Percentiles rank a stretch among this genome's conserved stretches.
These are phyloP conservation scores for Sminthopsis crassicaudata DNA, from an alignment of 2,113 vertebrate genomes.

Conservation along the genomic window DNA sequence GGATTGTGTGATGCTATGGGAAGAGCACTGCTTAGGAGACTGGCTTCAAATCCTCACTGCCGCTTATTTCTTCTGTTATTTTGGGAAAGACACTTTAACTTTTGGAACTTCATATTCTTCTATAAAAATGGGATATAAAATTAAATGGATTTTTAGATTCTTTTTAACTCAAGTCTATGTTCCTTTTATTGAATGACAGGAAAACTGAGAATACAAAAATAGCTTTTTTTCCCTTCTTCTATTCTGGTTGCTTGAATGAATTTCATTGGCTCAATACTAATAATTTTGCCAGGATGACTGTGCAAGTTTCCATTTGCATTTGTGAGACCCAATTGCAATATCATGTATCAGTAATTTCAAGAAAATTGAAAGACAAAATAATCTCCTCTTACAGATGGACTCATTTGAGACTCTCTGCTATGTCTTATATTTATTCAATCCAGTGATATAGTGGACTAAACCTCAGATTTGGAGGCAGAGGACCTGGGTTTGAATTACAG, in stretches of 20 bases:
- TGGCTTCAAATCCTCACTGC: neutral
- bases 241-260: neutral
- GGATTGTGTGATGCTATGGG: neutral
- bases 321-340: neutral
- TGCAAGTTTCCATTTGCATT: neutral
- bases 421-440: neutral
- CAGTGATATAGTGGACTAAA: neutral
- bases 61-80: neutral
- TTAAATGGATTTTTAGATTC: neutral
- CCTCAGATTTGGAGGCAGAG: neutral
- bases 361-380: neutral
- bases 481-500: neutral
- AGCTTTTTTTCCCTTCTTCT: neutral
- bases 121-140: neutral
- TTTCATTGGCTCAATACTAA: neutral
- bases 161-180: neutral
- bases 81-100: neutral
- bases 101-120: neutral
- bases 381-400: neutral
- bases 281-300: neutral
- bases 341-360: neutral
- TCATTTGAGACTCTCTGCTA: neutral
- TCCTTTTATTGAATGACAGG: neutral
- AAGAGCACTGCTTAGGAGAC: neutral
- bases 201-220: neutral